These are phyloP conservation scores for Antennarius striatus DNA, from an alignment of 2,113 vertebrate genomes.

Conservation along the genomic window DNA sequence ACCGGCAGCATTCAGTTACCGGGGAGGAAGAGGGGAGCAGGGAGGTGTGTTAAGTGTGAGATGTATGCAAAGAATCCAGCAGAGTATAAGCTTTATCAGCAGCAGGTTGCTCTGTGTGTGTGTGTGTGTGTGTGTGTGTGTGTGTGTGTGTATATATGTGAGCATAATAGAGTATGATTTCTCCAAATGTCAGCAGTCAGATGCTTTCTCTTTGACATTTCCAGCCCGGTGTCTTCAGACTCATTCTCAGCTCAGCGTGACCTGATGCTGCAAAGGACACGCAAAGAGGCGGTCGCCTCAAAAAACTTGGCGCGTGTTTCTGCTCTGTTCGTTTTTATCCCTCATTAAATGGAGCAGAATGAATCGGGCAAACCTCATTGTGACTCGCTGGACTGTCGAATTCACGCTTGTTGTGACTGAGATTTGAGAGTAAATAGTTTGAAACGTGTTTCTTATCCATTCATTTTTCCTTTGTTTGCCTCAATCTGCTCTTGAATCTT, in stretches of 20 bases:
- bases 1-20: slow-evolving; percentile 32
- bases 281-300: slow-evolving; percentile 28
- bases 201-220: slow-evolving; percentile 49
- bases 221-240: slow-evolving; percentile 17
- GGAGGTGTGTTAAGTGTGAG: slow-evolving; percentile 4
- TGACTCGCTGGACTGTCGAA: no score
- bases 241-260: slow-evolving; percentile 26
- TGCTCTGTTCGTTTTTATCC: slow-evolving; percentile 4
- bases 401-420: no score
- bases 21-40: neutral
- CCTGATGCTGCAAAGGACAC: slow-evolving; percentile 37
- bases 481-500: no score
- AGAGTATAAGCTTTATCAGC: slow-evolving; percentile 46
- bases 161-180: slow-evolving; percentile 40
- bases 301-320: slow-evolving; percentile 19
- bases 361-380: no score
- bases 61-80: slow-evolving; percentile 25
- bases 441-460: no score
- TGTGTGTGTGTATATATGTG: neutral
- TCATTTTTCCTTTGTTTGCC: no score
- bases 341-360: no score
- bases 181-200: slow-evolving; percentile 57
- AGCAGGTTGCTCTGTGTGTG: slow-evolving; percentile 42
- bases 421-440: no score
- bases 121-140: slow-evolving; percentile 11